Percentiles rank a stretch among this genome's conserved stretches.
These are phyloP conservation scores for Chaetura pelagica DNA, from an alignment of 2,113 vertebrate genomes.

Conservation along the genomic window DNA sequence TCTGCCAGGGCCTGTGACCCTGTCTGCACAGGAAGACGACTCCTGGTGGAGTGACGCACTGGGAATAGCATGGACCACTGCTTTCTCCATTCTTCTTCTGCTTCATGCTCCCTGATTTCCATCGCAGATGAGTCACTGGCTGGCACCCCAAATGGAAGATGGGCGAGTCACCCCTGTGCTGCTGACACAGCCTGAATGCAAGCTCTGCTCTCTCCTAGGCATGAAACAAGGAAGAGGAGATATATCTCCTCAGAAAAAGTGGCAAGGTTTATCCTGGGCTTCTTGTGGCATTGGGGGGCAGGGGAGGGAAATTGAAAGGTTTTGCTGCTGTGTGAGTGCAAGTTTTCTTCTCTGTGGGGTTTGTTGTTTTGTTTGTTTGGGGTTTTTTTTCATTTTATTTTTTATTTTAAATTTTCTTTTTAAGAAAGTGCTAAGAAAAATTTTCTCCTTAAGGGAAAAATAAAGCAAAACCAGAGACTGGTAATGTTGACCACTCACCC, in stretches of 20 bases:
- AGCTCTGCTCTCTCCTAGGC: neutral
- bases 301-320: neutral
- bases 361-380: neutral
- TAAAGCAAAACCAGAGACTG: neutral
- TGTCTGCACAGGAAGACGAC: neutral
- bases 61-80: neutral
- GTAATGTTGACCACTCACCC: neutral
- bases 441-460: conserved; percentile 5
- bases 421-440: neutral
- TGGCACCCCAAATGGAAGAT: conserved; percentile 7
- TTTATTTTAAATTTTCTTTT: neutral
- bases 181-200: conserved; percentile 11
- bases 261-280: neutral
- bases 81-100: conserved; percentile 22
- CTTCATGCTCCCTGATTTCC: neutral
- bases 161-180: neutral
- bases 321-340: neutral
- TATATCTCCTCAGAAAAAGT: neutral
- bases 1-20: conserved; percentile 14
- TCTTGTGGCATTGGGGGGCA: neutral
- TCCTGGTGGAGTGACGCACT: neutral
- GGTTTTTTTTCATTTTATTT: neutral
- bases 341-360: neutral
- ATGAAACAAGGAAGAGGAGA: neutral
- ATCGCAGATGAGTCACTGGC: neutral